Evolutionary conservation across 2,113 vertebrate genomes (phyloP), one percentile per base, ranked within the genome.

Genomic region (Dromaius novaehollandiae): DNA sequence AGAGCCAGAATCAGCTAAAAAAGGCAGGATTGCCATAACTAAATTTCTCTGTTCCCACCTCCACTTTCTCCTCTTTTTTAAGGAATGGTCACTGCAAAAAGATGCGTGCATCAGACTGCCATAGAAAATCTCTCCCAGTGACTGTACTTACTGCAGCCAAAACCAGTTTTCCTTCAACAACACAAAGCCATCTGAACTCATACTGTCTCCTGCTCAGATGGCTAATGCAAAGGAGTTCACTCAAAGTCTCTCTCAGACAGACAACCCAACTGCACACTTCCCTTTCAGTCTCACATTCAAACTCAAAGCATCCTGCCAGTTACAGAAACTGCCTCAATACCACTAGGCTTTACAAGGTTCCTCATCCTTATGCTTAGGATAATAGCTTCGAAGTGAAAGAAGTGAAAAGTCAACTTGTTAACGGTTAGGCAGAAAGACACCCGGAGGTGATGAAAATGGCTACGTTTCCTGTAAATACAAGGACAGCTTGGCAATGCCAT

Each of bases 381-480:
- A 11, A 22, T 50, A 9, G 8, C 22, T 68, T 40, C 69, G 13
- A 48, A 61, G 28, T 4, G 36, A 42, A 80, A 44, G 25, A 61
- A 80, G 46, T 44, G 11, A 34, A 24, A 48, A 4, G 2, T 8
- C 48, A 74, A 28, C 36, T 68, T 22, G 3, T 13, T 20, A 53
- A 40, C 2, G 22, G 30, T 20, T 70, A 40, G 55, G 32, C 32
- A 80, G 13, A n/a, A 66, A 32, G 55, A 81, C 22, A 38, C 8
- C 58, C 2, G 1, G 12, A 55, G 50, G 42, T 14, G n/a, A 53
- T 18, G n/a, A 48, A 64, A 77, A 40, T 0, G 0, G 38, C 56
- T 32, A 58, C 56, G 21, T 74, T 56, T 40, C 42, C 44, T 79
- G 55, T 55, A 82, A 85, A 69, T 18, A 26, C 58, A 69, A 71